Percentiles rank a stretch among this genome's conserved stretches.
Evolutionary conservation across 2,888 invertebrate genomes (phyloP).

Genomic region (Cephus nigrinus): DNA sequence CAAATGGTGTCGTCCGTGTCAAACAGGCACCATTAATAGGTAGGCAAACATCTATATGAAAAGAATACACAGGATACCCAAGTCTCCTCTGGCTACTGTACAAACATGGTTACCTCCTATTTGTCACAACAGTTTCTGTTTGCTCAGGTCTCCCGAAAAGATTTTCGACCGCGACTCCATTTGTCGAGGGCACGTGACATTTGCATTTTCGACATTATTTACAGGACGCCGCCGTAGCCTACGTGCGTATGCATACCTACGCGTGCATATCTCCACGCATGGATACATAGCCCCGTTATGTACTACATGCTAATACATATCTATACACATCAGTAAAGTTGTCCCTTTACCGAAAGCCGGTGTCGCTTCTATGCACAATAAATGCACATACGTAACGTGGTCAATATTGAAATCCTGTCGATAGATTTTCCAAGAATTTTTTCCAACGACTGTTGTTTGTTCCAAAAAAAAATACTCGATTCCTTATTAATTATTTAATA

Average conservation of each 20-base stretch:
- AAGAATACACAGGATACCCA: not conserved
- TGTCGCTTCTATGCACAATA: not conserved
- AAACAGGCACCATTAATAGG: not conserved
- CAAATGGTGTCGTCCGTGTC: not conserved
- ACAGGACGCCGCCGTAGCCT: not conserved
- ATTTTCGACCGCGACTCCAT: constrained; percentile 2
- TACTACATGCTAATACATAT: not conserved
- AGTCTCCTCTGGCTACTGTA: not conserved
- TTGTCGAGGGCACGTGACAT: not conserved
- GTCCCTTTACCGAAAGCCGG: not conserved
- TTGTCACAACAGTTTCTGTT: not conserved
- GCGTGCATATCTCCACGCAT: not conserved
- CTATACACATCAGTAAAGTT: not conserved
- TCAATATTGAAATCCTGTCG: not conserved
- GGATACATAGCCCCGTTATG: not conserved
- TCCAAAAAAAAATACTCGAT: not conserved
- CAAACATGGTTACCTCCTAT: not conserved
- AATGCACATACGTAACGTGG: not conserved
- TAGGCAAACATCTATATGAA: not conserved
- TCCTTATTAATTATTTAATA: not conserved
- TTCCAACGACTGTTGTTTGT: not conserved
- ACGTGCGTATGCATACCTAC: not conserved
- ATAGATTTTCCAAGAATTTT: not conserved
- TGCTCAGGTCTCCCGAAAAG: constrained; percentile 1
- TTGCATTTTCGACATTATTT: not conserved